Evolutionary conservation across 92 coral and sea anemone genomes (phyloP), one percentile per base, ranked within the genome.

Genomic region (Bergia puertoricense): DNA sequence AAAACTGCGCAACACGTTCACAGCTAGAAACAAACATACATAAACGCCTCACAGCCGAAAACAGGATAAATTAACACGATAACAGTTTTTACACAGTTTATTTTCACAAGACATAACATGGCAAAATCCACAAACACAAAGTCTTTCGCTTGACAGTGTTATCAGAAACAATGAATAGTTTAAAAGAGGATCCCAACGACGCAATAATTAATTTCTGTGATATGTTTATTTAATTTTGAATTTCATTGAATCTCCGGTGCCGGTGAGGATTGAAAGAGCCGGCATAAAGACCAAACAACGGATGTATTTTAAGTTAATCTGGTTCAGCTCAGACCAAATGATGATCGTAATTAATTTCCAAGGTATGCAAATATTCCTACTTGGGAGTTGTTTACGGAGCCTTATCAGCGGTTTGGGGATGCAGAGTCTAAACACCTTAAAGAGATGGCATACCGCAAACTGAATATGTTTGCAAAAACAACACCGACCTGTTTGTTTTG

Each of bases 331-430:
- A 45, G 48, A 38, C 18, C 62, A 79, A 79, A 54, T 38, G 42
- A 54, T 79, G 83, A 79, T 18, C 30, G 68, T 79, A 79, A 79
- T 79, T 79, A 54, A 79, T 79, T 79, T 79, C 16, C 83, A 51
- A 48, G 68, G 40, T 51, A 30, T 79, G 43, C 0, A 79, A 18
- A 51, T 14, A 10, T 79, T 40, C 23, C 11, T 10, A n/a, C 48
- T 79, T 79, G 69, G 5, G 69, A 69, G 36, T 79, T 79, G 82
- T 79, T 79, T 79, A 48, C 22, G 14, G 83, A 79, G 69, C 42
- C 41, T 79, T 79, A 79, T 79, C 83, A 79, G 83, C 36, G 65
- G 18, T 45, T 22, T 48, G 42, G 69, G 62, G 10, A 11, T 18
- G 15, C 82, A 48, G 82, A 45, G 36, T 44, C 37, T n/a, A 22